Evolutionary conservation across 2,888 invertebrate genomes (phyloP).

Genomic region (Globia sparganii): DNA sequence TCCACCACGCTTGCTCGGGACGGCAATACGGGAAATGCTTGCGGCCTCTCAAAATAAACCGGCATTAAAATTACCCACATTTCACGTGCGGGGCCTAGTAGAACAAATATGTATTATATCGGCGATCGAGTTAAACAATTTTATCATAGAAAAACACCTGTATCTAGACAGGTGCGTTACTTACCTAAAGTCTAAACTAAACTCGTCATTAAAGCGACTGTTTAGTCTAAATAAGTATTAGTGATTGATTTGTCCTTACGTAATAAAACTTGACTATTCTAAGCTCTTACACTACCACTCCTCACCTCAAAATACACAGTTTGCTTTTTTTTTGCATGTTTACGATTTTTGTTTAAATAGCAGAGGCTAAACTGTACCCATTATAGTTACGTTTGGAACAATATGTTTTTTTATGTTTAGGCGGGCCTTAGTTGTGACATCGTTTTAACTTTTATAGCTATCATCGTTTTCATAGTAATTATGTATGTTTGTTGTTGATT

Average conservation of each 20-base stretch:
- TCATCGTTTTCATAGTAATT: not conserved
- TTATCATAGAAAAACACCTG: slow-evolving; percentile 5
- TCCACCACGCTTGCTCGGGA: slow-evolving; percentile 39
- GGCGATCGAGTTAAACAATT: not conserved
- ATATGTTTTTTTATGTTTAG: not conserved
- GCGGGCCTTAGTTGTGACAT: not conserved
- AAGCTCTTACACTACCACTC: too few relatives aligned
- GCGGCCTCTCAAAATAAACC: slow-evolving; percentile 65
- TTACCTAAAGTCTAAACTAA: not conserved
- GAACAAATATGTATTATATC: slow-evolving; percentile 17
- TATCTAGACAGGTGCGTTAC: slow-evolving; percentile 27
- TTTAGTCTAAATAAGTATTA: too few relatives aligned
- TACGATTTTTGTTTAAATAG: too few relatives aligned
- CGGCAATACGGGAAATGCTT: slow-evolving; percentile 61
- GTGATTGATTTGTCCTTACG: too few relatives aligned
- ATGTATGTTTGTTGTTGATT: too few relatives aligned
- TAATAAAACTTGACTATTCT: too few relatives aligned
- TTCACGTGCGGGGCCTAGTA: slow-evolving; percentile 14
- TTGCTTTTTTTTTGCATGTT: too few relatives aligned
- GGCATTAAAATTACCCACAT: slow-evolving; percentile 54
- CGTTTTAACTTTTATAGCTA: not conserved
- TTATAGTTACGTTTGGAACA: too few relatives aligned
- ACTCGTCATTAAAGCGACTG: too few relatives aligned
- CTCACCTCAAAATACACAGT: too few relatives aligned
- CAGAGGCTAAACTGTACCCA: too few relatives aligned